A percentile compares a stretch with the other conserved stretches of the same genome.
phyloP scores from a whole-genome alignment of 2,113 vertebrate genomes.

The Aldabrachelys gigantea region DNA sequence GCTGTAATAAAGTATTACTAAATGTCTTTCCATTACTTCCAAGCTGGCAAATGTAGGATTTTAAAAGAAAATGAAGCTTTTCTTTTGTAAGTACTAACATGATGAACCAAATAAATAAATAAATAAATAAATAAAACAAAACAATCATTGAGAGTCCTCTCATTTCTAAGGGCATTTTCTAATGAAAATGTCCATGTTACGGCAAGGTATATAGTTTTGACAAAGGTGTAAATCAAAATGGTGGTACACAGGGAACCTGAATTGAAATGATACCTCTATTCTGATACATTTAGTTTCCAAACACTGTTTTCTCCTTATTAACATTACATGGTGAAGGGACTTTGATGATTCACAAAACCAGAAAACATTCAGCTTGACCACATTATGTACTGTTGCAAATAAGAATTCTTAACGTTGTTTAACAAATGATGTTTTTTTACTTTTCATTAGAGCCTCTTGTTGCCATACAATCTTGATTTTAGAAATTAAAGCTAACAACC shows the following conservation, averaged over 20 bases:
- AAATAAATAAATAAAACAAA: too few relatives aligned
- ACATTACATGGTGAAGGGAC: conserved; percentile 34
- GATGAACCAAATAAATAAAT: not conserved
- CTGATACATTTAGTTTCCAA: conserved; percentile 1
- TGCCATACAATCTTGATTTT: conserved; percentile 81
- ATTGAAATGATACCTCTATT: not conserved
- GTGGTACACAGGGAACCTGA: not conserved
- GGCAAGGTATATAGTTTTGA: not conserved
- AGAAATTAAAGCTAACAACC: conserved; percentile 84
- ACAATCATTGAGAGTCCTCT: not conserved
- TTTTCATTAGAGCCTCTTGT: conserved; percentile 81
- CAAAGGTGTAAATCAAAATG: not conserved
- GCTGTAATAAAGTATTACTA: conserved; percentile 15
- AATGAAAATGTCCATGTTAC: not conserved
- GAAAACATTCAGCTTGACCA: conserved; percentile 59
- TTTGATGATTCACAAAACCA: conserved; percentile 59
- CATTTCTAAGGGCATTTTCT: not conserved
- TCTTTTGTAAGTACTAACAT: not conserved
- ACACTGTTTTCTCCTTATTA: conserved; percentile 30
- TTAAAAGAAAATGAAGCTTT: conserved; percentile 13
- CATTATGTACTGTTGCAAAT: not conserved
- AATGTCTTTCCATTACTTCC: conserved; percentile 16
- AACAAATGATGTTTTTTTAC: conserved; percentile 74
- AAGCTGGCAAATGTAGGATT: not conserved
- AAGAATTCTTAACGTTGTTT: conserved; percentile 75